Evolutionary conservation across 2,888 invertebrate species (phyloP).

Genomic region (Petrophora chlorosata): DNA sequence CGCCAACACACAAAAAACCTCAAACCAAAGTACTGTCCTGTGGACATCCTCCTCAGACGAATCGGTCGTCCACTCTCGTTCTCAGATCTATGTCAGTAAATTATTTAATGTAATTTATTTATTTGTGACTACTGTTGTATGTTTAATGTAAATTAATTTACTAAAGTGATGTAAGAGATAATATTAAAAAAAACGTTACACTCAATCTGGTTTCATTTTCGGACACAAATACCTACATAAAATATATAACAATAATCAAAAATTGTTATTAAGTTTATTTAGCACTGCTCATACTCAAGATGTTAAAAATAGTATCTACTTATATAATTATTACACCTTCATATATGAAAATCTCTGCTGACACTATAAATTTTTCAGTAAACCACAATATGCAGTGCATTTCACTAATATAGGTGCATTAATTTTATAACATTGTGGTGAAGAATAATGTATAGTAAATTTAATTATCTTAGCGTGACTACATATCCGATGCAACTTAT

Average conservation of each 20-base stretch:
- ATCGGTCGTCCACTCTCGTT: constrained; percentile 64
- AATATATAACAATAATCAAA: neutral
- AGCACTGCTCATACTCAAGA: no score
- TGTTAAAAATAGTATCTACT: no score
- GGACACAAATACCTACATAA: neutral
- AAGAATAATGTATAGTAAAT: no score
- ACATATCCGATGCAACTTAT: no score
- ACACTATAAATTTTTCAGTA: no score
- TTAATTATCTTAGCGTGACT: no score
- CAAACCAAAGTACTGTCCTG: constrained; percentile 77
- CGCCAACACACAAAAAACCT: constrained; percentile 66
- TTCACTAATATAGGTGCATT: no score
- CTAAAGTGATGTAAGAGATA: constrained; percentile 73
- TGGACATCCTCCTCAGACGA: constrained; percentile 64
- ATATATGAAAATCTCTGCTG: no score
- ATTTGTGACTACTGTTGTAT: constrained; percentile 76
- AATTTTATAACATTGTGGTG: no score
- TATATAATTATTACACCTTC: no score
- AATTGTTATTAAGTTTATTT: no score
- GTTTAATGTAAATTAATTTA: constrained; percentile 73
- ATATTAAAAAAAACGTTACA: constrained; percentile 59
- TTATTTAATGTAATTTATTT: constrained; percentile 82
- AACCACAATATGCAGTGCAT: no score
- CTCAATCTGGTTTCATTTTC: constrained; percentile 64
- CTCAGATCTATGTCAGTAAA: constrained; percentile 79